A percentile compares a stretch with the other conserved stretches of the same genome.
These are phyloP conservation scores for Heliangelus exortis DNA, from an alignment of 2,797 vertebrate genomes.

Conservation along the genomic window DNA sequence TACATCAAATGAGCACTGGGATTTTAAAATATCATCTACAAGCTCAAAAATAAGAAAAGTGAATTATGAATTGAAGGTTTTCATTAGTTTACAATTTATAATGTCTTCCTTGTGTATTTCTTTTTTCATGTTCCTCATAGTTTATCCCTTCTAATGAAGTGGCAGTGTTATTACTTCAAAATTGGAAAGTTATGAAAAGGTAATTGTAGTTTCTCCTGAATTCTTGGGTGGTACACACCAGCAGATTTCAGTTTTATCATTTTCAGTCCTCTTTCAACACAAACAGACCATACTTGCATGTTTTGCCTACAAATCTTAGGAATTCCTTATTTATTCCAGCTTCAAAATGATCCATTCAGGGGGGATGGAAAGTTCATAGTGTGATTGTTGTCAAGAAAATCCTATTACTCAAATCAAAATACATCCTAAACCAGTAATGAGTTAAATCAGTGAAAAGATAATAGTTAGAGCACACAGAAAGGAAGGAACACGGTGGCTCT, in stretches of 20 bases:
- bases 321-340: background rate
- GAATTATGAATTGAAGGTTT: background rate
- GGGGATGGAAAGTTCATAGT: background rate
- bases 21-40: background rate
- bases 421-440: background rate
- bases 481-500: background rate
- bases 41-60: background rate
- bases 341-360: background rate
- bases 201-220: background rate
- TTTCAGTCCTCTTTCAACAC: background rate
- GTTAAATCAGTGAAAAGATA: background rate
- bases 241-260: background rate
- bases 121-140: background rate
- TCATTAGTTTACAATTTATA: background rate
- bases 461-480: background rate
- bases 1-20: background rate
- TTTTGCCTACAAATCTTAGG: background rate
- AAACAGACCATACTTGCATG: background rate
- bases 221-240: background rate
- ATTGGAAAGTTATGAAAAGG: background rate
- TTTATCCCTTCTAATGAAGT: background rate
- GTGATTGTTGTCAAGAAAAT: background rate
- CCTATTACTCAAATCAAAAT: background rate
- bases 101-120: background rate
- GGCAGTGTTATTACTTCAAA: background rate